These are phyloP conservation scores for Camponotus pennsylvanicus DNA, from an alignment of 1,140 invertebrate species.

Conservation along the genomic window DNA sequence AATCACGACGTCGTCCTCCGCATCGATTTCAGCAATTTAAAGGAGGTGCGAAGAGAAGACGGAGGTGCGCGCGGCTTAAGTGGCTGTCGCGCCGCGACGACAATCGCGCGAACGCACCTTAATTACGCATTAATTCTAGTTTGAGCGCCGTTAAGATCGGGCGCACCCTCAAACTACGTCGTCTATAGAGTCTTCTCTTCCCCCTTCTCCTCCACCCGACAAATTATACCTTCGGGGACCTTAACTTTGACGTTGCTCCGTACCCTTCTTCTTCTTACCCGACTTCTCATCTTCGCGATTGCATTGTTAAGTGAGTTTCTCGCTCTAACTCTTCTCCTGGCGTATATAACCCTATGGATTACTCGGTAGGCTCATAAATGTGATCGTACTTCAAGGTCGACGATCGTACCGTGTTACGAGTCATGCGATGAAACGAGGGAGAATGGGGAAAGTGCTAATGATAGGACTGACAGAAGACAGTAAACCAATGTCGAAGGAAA, in stretches of 20 bases:
- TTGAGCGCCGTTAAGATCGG: conserved; percentile 73
- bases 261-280: conserved; percentile 4
- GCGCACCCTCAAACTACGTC: conserved; percentile 58
- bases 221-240: conserved; percentile 77
- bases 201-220: conserved; percentile 62
- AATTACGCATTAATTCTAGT: conserved; percentile 80
- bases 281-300: conserved; percentile 39
- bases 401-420: conserved; percentile 28
- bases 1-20: conserved; percentile 49
- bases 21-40: conserved; percentile 67
- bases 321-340: conserved; percentile 1
- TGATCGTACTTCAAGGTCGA: conserved; percentile 57
- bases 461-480: conserved; percentile 24
- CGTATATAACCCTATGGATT: neutral
- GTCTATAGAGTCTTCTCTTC: conserved; percentile 19
- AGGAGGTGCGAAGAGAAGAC: conserved; percentile 26
- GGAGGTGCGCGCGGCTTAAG: conserved; percentile 60
- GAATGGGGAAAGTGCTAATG: conserved; percentile 60
- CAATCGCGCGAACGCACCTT: conserved; percentile 75
- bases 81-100: conserved; percentile 68
- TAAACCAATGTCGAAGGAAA: conserved; percentile 27
- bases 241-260: conserved; percentile 70
- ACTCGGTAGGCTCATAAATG: conserved; percentile 45
- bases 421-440: conserved; percentile 46
- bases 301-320: conserved; percentile 51